Percentiles rank a stretch among this genome's conserved stretches.
Conservation (phyloP, 2,113 vertebrate genomes). For the Delphinapterus leucas region DNA sequence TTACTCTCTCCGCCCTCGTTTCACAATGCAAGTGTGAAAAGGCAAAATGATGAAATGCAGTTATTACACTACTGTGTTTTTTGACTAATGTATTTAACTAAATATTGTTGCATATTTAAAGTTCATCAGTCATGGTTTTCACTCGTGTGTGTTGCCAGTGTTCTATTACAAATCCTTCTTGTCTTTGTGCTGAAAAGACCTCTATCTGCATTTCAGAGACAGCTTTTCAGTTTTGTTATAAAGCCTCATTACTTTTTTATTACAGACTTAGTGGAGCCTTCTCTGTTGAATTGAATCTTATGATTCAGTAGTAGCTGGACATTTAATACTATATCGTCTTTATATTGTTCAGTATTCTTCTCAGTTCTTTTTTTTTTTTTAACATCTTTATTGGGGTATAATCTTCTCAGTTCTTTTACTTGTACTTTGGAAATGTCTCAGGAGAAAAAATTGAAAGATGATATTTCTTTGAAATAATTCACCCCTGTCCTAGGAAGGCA, state of each 20-base stretch:
- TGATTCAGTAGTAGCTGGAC: slow-evolving; percentile 79
- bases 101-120: slow-evolving; percentile 21
- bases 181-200: slow-evolving; percentile 69
- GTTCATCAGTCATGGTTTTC: slow-evolving; percentile 1
- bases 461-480: slow-evolving; percentile 77
- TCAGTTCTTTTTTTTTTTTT: slow-evolving; percentile 56
- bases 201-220: slow-evolving; percentile 67
- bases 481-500: slow-evolving; percentile 60
- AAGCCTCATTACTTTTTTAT: slow-evolving; percentile 82
- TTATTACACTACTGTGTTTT: neutral
- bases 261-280: slow-evolving; percentile 84
- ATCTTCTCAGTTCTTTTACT: slow-evolving; percentile 77
- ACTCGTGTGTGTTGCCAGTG: neutral
- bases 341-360: slow-evolving; percentile 76
- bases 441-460: slow-evolving; percentile 76
- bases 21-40: neutral
- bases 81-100: slow-evolving; percentile 8
- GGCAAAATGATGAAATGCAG: neutral
- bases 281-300: slow-evolving; percentile 79
- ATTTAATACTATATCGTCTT: slow-evolving; percentile 81
- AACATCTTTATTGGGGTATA: no score
- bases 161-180: slow-evolving; percentile 58
- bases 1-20: neutral
- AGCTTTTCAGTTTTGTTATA: slow-evolving; percentile 76
- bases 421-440: slow-evolving; percentile 80